These are phyloP conservation scores for Lutjanus argentimaculatus DNA, from an alignment of 2,797 vertebrate species.

Conservation along the genomic window DNA sequence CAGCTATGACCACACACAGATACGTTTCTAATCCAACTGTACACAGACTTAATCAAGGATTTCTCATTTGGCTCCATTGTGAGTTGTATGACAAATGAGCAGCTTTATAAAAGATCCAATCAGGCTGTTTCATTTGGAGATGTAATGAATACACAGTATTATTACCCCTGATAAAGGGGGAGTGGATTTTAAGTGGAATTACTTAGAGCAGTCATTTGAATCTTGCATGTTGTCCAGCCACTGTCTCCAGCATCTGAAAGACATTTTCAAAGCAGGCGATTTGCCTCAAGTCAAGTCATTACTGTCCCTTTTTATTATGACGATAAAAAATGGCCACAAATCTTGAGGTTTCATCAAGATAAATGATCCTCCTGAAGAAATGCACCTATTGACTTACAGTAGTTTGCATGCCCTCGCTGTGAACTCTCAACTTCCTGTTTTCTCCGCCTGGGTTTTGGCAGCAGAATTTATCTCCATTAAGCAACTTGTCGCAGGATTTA, in stretches of 20 bases:
- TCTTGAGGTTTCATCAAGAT: constrained; percentile 82
- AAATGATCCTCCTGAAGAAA: constrained; percentile 81
- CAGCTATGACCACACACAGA: constrained; percentile 79
- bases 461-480: constrained; percentile 83
- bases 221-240: constrained; percentile 83
- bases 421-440: constrained; percentile 90
- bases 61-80: constrained; percentile 56
- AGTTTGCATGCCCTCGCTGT: constrained; percentile 86
- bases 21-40: constrained; percentile 57
- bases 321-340: constrained; percentile 84
- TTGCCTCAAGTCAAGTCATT: constrained; percentile 86
- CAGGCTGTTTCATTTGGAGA: constrained; percentile 62
- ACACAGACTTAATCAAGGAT: constrained; percentile 63
- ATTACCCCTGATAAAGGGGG: constrained; percentile 68
- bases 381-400: constrained; percentile 89
- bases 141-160: constrained; percentile 68
- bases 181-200: constrained; percentile 76
- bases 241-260: constrained; percentile 84
- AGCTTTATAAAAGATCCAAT: constrained; percentile 75
- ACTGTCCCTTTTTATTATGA: constrained; percentile 87
- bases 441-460: constrained; percentile 77
- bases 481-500: constrained; percentile 76
- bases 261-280: constrained; percentile 80
- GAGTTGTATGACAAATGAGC: constrained; percentile 72
- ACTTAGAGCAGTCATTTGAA: constrained; percentile 72